Percentiles rank a stretch among this genome's conserved stretches.
phyloP scores from a whole-genome alignment of 2,888 invertebrate species.

The Malthinus seriepunctatus region DNA sequence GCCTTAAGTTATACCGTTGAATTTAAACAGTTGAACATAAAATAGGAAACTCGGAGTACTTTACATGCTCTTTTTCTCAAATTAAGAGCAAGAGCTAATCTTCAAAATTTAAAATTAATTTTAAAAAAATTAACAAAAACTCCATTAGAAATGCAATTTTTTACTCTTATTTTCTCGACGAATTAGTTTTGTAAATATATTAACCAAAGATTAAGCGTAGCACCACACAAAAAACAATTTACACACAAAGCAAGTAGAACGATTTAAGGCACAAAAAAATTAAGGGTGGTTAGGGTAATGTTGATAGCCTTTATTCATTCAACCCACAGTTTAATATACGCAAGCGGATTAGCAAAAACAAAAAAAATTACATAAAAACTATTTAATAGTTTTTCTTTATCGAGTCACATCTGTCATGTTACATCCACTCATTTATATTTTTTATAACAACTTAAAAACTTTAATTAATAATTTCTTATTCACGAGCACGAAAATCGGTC shows the following conservation, averaged over 20 bases:
- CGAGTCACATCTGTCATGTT: slow-evolving; percentile 44
- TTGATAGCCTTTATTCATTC: slow-evolving; percentile 17
- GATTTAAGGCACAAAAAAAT: slow-evolving; percentile 7
- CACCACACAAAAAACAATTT: slow-evolving; percentile 1
- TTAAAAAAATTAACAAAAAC: too few species aligned
- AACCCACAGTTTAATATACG: slow-evolving; percentile 17
- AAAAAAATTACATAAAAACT: slow-evolving; percentile 40
- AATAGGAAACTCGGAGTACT: too few species aligned
- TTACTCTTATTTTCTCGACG: too few species aligned
- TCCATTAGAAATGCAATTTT: too few species aligned
- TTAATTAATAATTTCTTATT: slow-evolving; percentile 39
- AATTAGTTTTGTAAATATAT: too few species aligned
- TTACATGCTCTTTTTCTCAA: too few species aligned
- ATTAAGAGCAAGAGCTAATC: too few species aligned
- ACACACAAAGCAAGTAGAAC: not conserved
- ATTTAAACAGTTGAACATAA: too few species aligned
- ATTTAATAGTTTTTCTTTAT: slow-evolving; percentile 40
- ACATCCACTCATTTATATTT: slow-evolving; percentile 34
- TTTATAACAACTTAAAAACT: slow-evolving; percentile 35
- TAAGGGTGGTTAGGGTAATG: slow-evolving; percentile 10
- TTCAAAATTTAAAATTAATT: too few species aligned
- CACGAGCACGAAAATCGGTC: slow-evolving; percentile 38
- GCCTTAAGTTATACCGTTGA: too few species aligned
- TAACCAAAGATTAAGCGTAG: too few species aligned
- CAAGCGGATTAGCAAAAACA: slow-evolving; percentile 39